These are phyloP conservation scores for Drosophila fulvimacula DNA, from an alignment of 2,888 invertebrate species.

Conservation along the genomic window DNA sequence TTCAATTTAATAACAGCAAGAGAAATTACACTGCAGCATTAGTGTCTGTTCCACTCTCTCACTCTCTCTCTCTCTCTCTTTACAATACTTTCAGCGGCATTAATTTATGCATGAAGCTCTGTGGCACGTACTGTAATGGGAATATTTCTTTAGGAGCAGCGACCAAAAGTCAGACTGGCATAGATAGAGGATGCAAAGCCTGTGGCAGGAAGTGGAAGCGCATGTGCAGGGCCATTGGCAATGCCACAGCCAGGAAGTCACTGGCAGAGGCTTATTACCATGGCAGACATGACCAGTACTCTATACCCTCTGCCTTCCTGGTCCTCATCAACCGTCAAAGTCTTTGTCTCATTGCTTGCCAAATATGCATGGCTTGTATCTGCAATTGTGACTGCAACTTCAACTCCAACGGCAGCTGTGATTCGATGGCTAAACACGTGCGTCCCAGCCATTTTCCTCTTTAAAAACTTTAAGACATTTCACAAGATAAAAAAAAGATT, in stretches of 20 bases:
- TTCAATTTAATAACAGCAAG: slow-evolving; percentile 74
- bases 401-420: slow-evolving; percentile 9
- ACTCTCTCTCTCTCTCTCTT: background rate
- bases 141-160: slow-evolving; percentile 27
- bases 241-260: slow-evolving; percentile 30
- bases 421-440: slow-evolving; percentile 27
- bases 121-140: slow-evolving; percentile 48
- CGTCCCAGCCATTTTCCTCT: slow-evolving; percentile 12
- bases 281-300: slow-evolving; percentile 5
- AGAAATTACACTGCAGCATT: slow-evolving; percentile 76
- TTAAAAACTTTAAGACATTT: slow-evolving; percentile 25
- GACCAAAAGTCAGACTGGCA: slow-evolving; percentile 62
- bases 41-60: slow-evolving; percentile 20
- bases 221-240: slow-evolving; percentile 27
- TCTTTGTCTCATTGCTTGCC: slow-evolving; percentile 40
- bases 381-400: slow-evolving; percentile 17
- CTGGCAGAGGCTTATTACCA: slow-evolving; percentile 47
- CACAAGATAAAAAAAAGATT: background rate
- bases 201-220: slow-evolving; percentile 55
- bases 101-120: slow-evolving; percentile 74
- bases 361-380: slow-evolving; percentile 38
- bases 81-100: slow-evolving; percentile 65
- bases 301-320: background rate
- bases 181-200: slow-evolving; percentile 56
- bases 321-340: slow-evolving; percentile 15